Evolutionary conservation across 2,797 vertebrate species (phyloP).

Genomic region (Petrocephalus sullivani): DNA sequence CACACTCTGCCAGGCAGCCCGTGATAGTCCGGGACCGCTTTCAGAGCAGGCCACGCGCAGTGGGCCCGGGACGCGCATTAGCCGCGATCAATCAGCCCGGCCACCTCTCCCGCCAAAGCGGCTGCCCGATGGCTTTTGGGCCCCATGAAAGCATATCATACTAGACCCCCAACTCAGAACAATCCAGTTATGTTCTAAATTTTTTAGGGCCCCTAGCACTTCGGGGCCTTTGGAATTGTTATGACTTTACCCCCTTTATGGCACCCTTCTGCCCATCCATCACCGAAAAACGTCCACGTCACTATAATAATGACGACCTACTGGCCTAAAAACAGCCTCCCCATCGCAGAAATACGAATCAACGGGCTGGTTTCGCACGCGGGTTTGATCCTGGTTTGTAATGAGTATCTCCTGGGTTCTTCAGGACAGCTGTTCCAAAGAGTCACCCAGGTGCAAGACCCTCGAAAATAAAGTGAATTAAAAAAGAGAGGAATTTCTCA

Average conservation of each 20-base stretch:
- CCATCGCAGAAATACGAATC: not conserved
- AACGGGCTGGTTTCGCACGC: not conserved
- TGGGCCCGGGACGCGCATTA: not conserved
- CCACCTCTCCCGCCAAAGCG: not conserved
- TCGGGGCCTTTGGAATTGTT: not conserved
- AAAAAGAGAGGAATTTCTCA: not conserved
- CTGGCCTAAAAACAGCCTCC: not conserved
- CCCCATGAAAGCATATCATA: not conserved
- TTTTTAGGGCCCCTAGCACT: not conserved
- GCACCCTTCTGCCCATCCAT: not conserved
- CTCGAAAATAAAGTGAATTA: not conserved
- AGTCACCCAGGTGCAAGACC: not conserved
- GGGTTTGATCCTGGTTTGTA: not conserved
- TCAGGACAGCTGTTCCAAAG: not conserved
- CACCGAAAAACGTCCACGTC: not conserved
- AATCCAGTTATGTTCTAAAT: not conserved
- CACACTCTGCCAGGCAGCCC: not conserved
- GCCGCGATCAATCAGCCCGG: not conserved
- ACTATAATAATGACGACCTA: not conserved
- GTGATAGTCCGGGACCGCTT: not conserved
- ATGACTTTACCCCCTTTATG: not conserved
- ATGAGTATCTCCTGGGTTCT: not conserved
- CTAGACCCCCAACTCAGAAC: not conserved
- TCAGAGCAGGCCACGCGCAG: not conserved
- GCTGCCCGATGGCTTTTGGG: not conserved